Conservation (phyloP, 2,113 vertebrate species). For the Psettodes erumei region DNA sequence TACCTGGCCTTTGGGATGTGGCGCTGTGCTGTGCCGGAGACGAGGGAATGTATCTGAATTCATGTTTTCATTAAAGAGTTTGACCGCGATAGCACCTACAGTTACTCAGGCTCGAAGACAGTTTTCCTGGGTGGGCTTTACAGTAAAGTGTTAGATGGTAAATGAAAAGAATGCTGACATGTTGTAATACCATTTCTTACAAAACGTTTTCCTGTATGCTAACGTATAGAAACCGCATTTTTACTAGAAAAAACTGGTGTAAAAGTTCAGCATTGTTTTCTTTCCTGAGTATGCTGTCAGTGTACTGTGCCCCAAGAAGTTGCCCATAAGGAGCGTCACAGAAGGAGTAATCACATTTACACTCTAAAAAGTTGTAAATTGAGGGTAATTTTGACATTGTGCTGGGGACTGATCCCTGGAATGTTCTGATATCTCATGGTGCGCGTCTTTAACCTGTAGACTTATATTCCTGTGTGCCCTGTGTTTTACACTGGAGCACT, state of each 20-base stretch:
- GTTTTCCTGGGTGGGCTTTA: conserved; percentile 28
- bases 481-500: conserved; percentile 59
- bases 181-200: conserved; percentile 37
- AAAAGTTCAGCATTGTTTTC: conserved; percentile 61
- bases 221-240: conserved; percentile 34
- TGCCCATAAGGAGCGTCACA: conserved; percentile 26
- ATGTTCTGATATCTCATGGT: conserved; percentile 59
- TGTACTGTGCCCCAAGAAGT: conserved; percentile 20
- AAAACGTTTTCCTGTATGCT: conserved; percentile 47
- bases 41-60: conserved; percentile 48
- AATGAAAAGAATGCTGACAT: conserved; percentile 45
- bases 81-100: conserved; percentile 58
- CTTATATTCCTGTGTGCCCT: conserved; percentile 58
- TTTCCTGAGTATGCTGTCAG: conserved; percentile 71
- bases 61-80: conserved; percentile 37
- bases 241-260: conserved; percentile 59
- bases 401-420: conserved; percentile 71
- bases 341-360: conserved; percentile 33
- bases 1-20: conserved; percentile 45
- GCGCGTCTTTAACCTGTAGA: conserved; percentile 45
- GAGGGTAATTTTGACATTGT: conserved; percentile 49
- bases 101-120: conserved; percentile 36
- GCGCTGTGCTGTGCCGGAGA: conserved; percentile 50
- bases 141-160: conserved; percentile 37
- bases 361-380: conserved; percentile 14